Base-by-base conservation (phyloP, 2,797 vertebrate genomes). In the Sebastes steindachneri region DNA sequence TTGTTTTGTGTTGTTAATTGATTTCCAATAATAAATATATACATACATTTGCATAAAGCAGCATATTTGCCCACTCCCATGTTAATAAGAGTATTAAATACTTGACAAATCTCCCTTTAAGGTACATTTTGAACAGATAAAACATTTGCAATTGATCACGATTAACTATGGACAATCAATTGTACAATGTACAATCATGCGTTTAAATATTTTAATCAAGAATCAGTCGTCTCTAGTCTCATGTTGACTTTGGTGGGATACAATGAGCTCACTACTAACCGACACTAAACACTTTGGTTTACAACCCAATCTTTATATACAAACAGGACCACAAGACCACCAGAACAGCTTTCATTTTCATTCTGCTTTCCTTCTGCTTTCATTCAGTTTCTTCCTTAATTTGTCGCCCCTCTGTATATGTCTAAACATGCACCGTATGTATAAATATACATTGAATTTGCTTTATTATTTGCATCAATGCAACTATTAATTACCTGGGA, bases 201-300 rank as follows among this genome's bases (percentile, higher is more conserved):
- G 14, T 1, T 45, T 48, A 48, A 48, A 48, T 48, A 48, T 48
- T 48, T 48, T 48, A 48, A 48, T 48, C 17, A 19, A 48, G 45
- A 19, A 8, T 48, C 11, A 3, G 2, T 65, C 2, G 2, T 62
- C 19, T 48, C 5, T 19, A 31, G 15, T 51, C 23, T 58, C 8
- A 41, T 69, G 51, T 65, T 60, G 28, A 57, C 25, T 72, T 75
- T 57, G 45, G 17, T 25, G 31, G 12, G 15, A 68, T 45, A 17
- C 53, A 64, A 12, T 31, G 2, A 21, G 1, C 45, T 53, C 48
- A 45, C 28, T 54, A 45, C 28, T 45, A 54, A 63, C 41, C 41
- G 53, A 48, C 41, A 80, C 4, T 48, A 31, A 77, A 45, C 37
- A 73, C 59, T 63, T 37, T 17, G 45, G n/a, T 70, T 55, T 72